Percentiles rank a stretch among this genome's conserved stretches.
These are phyloP conservation scores for Chlorodrepanis virens DNA, from an alignment of 2,113 vertebrate species.

Conservation along the genomic window DNA sequence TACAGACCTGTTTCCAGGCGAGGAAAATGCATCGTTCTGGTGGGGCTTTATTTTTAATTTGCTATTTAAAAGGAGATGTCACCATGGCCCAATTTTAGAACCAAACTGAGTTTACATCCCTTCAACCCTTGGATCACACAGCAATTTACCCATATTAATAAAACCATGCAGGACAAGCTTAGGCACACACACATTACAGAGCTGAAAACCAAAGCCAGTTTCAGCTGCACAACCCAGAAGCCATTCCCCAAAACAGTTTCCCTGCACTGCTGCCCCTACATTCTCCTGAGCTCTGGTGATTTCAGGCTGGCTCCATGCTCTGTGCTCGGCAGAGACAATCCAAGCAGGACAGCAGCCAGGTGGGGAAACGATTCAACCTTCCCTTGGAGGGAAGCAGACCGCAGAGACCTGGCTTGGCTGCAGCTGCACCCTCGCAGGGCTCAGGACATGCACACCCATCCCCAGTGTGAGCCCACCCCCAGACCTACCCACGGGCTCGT, in stretches of 20 bases:
- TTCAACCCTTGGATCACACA: neutral
- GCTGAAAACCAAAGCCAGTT: neutral
- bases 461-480: constrained; percentile 51
- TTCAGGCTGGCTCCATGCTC: neutral
- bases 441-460: fast-evolving
- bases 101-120: fast-evolving
- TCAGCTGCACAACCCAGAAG: neutral
- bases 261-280: neutral
- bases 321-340: neutral
- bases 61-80: neutral
- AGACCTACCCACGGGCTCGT: constrained; percentile 78
- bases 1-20: neutral
- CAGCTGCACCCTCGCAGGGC: fast-evolving
- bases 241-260: neutral
- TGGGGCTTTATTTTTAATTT: neutral
- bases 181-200: neutral
- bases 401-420: neutral
- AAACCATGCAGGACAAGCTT: neutral
- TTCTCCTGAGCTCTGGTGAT: neutral
- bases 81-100: neutral
- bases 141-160: neutral
- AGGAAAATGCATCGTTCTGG: neutral
- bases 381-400: neutral
- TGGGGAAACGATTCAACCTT: neutral
- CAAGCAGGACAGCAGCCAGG: neutral